Evolutionary conservation across 2,113 vertebrate genomes (phyloP).

Genomic region (Hippoglossus stenolepis): DNA sequence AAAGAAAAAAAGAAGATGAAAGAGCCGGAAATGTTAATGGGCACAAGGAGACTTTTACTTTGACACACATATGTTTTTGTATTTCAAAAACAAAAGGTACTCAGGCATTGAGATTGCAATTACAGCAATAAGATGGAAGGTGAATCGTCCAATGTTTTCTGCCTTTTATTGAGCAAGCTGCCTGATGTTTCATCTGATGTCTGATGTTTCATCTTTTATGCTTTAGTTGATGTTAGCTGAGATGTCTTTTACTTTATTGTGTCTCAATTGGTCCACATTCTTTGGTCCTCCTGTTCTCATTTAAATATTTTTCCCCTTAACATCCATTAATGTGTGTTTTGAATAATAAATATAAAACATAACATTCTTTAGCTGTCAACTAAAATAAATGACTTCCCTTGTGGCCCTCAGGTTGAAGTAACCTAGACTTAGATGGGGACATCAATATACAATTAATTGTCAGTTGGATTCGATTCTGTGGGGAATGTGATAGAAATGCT

Average conservation of each 20-base stretch:
- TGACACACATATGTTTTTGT: slow-evolving; percentile 28
- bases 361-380: slow-evolving; percentile 26
- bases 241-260: too few species aligned
- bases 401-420: not conserved
- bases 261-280: too few species aligned
- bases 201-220: slow-evolving; percentile 27
- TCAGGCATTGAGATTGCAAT: too few species aligned
- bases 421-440: slow-evolving; percentile 20
- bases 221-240: not conserved
- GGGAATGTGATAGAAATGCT: slow-evolving; percentile 1
- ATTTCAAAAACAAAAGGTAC: slow-evolving; percentile 32
- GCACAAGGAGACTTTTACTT: slow-evolving; percentile 19
- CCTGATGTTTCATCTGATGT: slow-evolving; percentile 29
- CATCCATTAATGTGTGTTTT: too few species aligned
- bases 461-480: slow-evolving; percentile 33
- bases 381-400: slow-evolving; percentile 12
- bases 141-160: not conserved
- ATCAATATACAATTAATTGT: slow-evolving; percentile 44
- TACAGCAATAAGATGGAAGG: slow-evolving; percentile 3
- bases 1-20: slow-evolving; percentile 34
- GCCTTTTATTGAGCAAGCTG: not conserved
- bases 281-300: too few species aligned
- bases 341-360: not conserved
- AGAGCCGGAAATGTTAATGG: slow-evolving; percentile 25
- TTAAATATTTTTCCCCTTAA: too few species aligned